Base-by-base conservation (phyloP, 2,113 vertebrate genomes). In the Lethenteron camtschaticum region DNA sequence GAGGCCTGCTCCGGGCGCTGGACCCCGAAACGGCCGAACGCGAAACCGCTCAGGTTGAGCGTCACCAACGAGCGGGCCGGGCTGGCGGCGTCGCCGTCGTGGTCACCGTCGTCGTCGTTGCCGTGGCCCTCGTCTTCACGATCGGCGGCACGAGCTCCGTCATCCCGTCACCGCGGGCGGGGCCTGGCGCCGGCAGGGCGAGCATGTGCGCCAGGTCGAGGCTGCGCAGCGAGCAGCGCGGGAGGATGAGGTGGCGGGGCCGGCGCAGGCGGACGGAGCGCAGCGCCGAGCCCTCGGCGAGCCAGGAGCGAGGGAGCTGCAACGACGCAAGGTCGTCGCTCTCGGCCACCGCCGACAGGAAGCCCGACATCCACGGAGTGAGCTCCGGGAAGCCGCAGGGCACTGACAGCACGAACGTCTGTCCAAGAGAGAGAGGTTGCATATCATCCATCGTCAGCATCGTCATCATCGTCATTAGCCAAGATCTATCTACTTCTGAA, bases 271-370 rank as follows among this genome's bases (percentile, higher is more conserved):
- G 70, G 8, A 66, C 63, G 41, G 70, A 71, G 77, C 82, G 84
- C 68, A 87, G 84, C 6, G 96, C 79, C 3, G 84, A 83, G 1
- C 82, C 77, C 72, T 85, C 80, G 0, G 90, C 90, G 71, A 95
- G 79, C 92, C 92, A 96, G 12, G 86, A 84, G 16, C 82, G 83
- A 20, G 94, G 94, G 70, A 99, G 80, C 77, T 99, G 92, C 77
- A 99, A 81, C 20, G 90, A 87, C 69, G 89, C 87, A 78, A 94
- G 79, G 4, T 82, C 77, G 0, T 85, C 86, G 0, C 83, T 86
- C 70, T 82, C 81, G 70, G 85, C 83, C 82, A 96, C 82, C 56
- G 86, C 88, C 69, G 89, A 84, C 73, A 88, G 79, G n/a, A 96
- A 80, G 6, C 86, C 88, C 66, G 79, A 81, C 3, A 80, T 79